Evolutionary conservation across 1,140 invertebrate genomes (phyloP).

Genomic region (Aphaenogaster rudis): DNA sequence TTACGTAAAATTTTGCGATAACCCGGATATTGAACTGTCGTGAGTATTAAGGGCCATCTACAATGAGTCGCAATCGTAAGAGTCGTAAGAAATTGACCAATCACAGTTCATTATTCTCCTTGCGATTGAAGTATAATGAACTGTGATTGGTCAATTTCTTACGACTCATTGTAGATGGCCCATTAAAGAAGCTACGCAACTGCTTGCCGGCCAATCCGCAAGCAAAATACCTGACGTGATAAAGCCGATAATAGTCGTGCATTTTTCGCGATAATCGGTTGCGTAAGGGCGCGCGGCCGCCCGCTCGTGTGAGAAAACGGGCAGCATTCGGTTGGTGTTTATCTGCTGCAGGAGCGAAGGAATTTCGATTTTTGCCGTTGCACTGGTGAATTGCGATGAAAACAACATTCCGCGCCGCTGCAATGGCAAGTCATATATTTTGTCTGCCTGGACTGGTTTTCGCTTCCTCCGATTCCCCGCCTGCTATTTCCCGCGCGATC

Average conservation of each 20-base stretch:
- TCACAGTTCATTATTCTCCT: no score
- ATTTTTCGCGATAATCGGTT: neutral
- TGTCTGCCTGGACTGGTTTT: conserved; percentile 48
- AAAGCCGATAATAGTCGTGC: neutral
- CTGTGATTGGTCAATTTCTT: no score
- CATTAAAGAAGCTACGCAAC: neutral
- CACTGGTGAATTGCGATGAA: conserved; percentile 56
- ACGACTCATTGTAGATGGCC: no score
- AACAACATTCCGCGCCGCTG: conserved; percentile 53
- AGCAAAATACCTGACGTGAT: neutral
- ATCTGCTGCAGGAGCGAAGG: conserved; percentile 23
- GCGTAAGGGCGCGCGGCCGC: neutral
- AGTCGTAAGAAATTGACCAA: no score
- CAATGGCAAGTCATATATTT: conserved; percentile 55
- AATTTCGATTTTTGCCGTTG: conserved; percentile 49
- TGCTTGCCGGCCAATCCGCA: no score
- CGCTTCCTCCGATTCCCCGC: conserved; percentile 43
- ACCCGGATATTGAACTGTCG: neutral
- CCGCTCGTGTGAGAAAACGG: conserved; percentile 2
- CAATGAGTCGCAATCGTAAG: no score
- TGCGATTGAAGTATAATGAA: no score
- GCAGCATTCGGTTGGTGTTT: conserved; percentile 21
- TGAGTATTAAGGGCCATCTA: no score
- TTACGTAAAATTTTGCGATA: neutral
- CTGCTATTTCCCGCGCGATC: neutral